Conservation (phyloP, 2,888 invertebrate species). For the Drosophila niveifrons region DNA sequence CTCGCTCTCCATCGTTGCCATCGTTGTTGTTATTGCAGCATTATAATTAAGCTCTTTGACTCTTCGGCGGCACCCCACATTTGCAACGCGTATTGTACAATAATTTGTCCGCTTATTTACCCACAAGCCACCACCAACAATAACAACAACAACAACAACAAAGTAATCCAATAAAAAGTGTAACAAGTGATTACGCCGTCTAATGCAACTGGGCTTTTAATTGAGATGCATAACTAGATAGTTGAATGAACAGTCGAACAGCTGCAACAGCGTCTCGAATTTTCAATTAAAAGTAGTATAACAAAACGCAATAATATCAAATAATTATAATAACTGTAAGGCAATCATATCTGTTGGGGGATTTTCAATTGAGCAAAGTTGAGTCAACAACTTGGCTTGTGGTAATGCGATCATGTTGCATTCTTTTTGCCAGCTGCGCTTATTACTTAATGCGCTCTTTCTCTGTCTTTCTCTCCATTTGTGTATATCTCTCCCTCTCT, state of each 20-base stretch:
- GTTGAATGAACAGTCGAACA: conserved; percentile 59
- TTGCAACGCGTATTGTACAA: conserved; percentile 48
- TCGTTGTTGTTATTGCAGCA: conserved; percentile 39
- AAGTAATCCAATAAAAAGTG: conserved; percentile 45
- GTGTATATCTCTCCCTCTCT: not conserved
- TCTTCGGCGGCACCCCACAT: conserved; percentile 40
- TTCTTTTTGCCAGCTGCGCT: conserved; percentile 5
- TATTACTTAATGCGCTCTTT: conserved; percentile 13
- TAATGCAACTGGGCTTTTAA: conserved; percentile 44
- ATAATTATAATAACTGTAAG: conserved; percentile 2
- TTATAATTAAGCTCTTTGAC: conserved; percentile 70
- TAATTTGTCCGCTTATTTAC: conserved; percentile 45
- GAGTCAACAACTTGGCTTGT: conserved; percentile 16
- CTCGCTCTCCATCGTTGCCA: conserved; percentile 7
- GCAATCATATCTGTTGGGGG: not conserved
- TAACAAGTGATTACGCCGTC: conserved; percentile 58
- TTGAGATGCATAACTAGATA: conserved; percentile 30
- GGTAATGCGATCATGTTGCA: conserved; percentile 18
- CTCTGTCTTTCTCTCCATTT: conserved; percentile 8
- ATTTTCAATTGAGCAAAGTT: not conserved
- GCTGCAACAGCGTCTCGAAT: not conserved
- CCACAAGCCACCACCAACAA: no score
- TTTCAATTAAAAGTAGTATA: conserved; percentile 3
- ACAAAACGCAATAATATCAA: not conserved
- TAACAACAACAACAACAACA: not conserved